Percentiles rank a stretch among this genome's conserved stretches.
phyloP scores from a whole-genome alignment of 2,797 vertebrate genomes.

The Euphonia xanthogaster region DNA sequence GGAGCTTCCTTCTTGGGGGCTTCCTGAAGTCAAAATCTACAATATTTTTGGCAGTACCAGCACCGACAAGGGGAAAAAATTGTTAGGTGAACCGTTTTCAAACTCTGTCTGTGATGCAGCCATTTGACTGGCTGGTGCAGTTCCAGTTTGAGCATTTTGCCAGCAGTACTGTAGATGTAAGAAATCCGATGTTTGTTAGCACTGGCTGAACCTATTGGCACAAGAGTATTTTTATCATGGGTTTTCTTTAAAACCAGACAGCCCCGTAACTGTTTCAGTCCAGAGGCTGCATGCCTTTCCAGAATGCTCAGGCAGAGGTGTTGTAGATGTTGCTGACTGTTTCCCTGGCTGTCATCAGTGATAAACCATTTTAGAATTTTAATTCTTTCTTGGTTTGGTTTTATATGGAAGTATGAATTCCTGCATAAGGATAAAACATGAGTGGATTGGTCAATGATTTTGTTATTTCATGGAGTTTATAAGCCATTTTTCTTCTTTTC shows the following conservation, averaged over 20 bases:
- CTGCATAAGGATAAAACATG: not conserved
- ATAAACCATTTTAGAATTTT: not conserved
- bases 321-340: not conserved
- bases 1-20: not conserved
- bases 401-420: not conserved
- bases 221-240: rapidly evolving
- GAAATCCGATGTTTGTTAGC: not conserved
- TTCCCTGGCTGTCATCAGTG: not conserved
- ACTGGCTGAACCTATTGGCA: not conserved
- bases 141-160: not conserved
- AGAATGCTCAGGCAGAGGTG: not conserved
- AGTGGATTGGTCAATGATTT: not conserved
- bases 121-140: not conserved
- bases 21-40: not conserved
- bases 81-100: not conserved
- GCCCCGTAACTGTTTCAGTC: not conserved
- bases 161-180: not conserved
- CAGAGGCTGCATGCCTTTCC: not conserved
- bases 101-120: not conserved
- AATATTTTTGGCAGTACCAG: not conserved
- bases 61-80: not conserved
- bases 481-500: not conserved
- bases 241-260: conserved; percentile 3
- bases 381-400: not conserved
- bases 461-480: not conserved